A percentile compares a stretch with the other conserved stretches of the same genome.
Evolutionary conservation across 2,888 invertebrate species (phyloP).

Genomic region (Patella pellucida): DNA sequence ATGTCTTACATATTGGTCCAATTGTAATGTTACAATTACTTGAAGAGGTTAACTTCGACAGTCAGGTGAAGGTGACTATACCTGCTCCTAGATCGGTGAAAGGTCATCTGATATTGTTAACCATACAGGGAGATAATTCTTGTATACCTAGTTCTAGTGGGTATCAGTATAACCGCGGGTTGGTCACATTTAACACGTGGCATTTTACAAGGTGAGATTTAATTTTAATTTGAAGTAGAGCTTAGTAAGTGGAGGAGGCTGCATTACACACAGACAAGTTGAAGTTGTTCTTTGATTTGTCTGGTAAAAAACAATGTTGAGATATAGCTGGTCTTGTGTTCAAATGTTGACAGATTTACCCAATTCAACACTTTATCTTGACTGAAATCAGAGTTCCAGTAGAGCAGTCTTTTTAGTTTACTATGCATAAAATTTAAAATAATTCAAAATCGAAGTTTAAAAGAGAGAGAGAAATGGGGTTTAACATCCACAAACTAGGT

Average conservation of each 20-base stretch:
- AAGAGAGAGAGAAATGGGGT: too few relatives aligned
- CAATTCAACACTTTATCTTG: too few relatives aligned
- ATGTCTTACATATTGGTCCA: slow-evolving; percentile 61
- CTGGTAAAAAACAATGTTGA: too few relatives aligned
- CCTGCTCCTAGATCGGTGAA: slow-evolving; percentile 56
- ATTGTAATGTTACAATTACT: slow-evolving; percentile 51
- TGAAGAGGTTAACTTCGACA: slow-evolving; percentile 44
- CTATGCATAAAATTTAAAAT: too few relatives aligned
- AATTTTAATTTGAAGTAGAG: too few relatives aligned
- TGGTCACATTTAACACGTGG: slow-evolving; percentile 60
- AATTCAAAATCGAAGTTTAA: too few relatives aligned
- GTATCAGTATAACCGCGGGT: slow-evolving; percentile 53
- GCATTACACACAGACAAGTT: not conserved
- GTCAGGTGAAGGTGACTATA: slow-evolving; percentile 59
- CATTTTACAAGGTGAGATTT: slow-evolving; percentile 61
- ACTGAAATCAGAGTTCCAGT: too few relatives aligned
- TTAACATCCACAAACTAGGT: too few relatives aligned
- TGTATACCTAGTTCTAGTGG: slow-evolving; percentile 59
- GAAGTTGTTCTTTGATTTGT: not conserved
- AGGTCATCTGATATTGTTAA: slow-evolving; percentile 59
- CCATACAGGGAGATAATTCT: slow-evolving; percentile 63
- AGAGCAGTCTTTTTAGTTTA: too few relatives aligned
- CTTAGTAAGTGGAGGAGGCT: too few relatives aligned
- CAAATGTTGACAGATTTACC: too few relatives aligned
- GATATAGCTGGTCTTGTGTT: too few relatives aligned